phyloP scores from a whole-genome alignment of 2,113 vertebrate species.

The Ciconia stormi region DNA sequence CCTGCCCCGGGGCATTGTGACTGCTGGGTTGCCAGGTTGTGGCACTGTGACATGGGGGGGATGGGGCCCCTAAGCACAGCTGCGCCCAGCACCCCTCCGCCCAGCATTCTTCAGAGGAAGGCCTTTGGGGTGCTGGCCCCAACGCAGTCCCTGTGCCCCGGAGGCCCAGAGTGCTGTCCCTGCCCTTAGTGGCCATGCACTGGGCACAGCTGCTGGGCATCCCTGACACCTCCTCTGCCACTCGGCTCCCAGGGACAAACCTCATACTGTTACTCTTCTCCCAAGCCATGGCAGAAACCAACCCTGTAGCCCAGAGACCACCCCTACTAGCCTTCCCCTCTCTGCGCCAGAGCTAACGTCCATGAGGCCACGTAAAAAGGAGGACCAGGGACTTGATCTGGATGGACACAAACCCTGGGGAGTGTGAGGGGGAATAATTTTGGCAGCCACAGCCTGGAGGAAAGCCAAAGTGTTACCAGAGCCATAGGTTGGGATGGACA shows the following conservation, averaged over 20 bases:
- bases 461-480: too few species aligned
- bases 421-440: too few species aligned
- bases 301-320: not conserved
- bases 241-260: not conserved
- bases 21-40: too few species aligned
- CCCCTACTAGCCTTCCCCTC: too few species aligned
- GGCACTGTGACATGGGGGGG: not conserved
- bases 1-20: too few species aligned
- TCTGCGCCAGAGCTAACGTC: not conserved
- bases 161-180: not conserved
- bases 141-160: not conserved
- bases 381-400: not conserved
- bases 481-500: not conserved
- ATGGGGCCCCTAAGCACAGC: not conserved
- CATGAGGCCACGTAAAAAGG: rapidly evolving
- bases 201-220: not conserved
- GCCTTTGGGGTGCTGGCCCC: not conserved
- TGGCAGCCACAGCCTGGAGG: too few species aligned
- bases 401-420: too few species aligned
- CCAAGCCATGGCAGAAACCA: not conserved
- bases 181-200: not conserved
- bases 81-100: rapidly evolving
- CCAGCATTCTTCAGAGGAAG: not conserved
- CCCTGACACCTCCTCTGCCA: not conserved
- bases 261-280: not conserved